A percentile compares a stretch with the other conserved stretches of the same genome.
These are phyloP conservation scores for Teinopalpus imperialis DNA, from an alignment of 2,888 invertebrate genomes.

Conservation along the genomic window DNA sequence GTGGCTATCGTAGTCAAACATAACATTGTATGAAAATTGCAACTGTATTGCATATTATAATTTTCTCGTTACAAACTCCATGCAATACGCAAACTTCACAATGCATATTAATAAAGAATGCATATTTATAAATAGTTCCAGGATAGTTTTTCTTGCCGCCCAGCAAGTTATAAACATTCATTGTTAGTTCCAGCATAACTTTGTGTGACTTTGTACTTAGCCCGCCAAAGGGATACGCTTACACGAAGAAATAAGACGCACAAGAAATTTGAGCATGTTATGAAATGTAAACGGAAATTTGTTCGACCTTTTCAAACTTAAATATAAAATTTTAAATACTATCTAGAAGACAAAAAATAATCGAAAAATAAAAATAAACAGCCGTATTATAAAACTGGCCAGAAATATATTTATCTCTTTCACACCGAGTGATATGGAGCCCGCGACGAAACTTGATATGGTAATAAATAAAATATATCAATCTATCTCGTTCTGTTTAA, in stretches of 20 bases:
- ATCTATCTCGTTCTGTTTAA: slow-evolving; percentile 41
- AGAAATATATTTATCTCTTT: slow-evolving; percentile 54
- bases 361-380: slow-evolving; percentile 20
- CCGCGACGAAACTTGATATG: slow-evolving; percentile 65
- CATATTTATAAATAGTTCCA: slow-evolving; percentile 22
- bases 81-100: slow-evolving; percentile 24
- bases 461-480: slow-evolving; percentile 71
- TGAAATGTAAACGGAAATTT: slow-evolving; percentile 12
- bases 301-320: slow-evolving; percentile 4
- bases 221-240: slow-evolving; percentile 3
- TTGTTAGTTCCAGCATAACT: slow-evolving; percentile 19
- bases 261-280: slow-evolving; percentile 8
- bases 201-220: slow-evolving; percentile 23
- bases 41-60: too few relatives aligned
- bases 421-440: slow-evolving; percentile 48
- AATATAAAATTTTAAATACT: slow-evolving; percentile 13
- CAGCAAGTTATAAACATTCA: slow-evolving; percentile 17
- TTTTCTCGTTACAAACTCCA: neutral
- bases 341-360: slow-evolving; percentile 10
- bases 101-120: slow-evolving; percentile 28
- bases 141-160: slow-evolving; percentile 19
- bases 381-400: neutral
- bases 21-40: too few relatives aligned
- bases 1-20: too few relatives aligned
- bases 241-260: neutral